Conservation (phyloP, 2,113 vertebrate species). For the Prunella himalayana region DNA sequence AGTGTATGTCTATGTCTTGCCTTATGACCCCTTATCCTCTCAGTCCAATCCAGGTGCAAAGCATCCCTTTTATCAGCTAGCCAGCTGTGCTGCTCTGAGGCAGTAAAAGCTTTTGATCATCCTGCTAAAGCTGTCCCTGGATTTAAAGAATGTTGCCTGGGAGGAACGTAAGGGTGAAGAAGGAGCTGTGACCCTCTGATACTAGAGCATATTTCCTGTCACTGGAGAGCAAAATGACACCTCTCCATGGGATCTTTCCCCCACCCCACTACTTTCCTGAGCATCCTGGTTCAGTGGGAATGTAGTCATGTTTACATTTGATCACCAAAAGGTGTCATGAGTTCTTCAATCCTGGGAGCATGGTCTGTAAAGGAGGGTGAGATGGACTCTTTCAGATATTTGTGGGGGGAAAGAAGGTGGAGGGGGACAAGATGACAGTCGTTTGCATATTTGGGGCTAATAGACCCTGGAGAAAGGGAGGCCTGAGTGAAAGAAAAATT, state of each 20-base stretch:
- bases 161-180: not conserved
- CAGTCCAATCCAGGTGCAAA: not conserved
- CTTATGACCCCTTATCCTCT: not conserved
- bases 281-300: not conserved
- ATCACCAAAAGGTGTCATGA: slow-evolving; percentile 3
- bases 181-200: not conserved
- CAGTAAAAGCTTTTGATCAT: not conserved
- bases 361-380: not conserved
- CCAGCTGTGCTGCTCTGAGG: not conserved
- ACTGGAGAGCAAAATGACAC: not conserved
- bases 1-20: not conserved
- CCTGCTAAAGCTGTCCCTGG: not conserved
- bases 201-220: not conserved
- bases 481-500: not conserved
- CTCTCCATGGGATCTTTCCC: not conserved
- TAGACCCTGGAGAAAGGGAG: not conserved
- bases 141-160: not conserved
- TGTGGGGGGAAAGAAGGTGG: not conserved
- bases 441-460: fast-evolving
- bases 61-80: not conserved
- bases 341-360: not conserved
- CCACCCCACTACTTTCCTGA: fast-evolving
- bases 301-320: not conserved
- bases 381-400: not conserved
- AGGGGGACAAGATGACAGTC: not conserved